Percentiles rank a stretch among this genome's conserved stretches.
Evolutionary conservation across 2,797 vertebrate species (phyloP).

Genomic region (Yasuhikotakia modesta): DNA sequence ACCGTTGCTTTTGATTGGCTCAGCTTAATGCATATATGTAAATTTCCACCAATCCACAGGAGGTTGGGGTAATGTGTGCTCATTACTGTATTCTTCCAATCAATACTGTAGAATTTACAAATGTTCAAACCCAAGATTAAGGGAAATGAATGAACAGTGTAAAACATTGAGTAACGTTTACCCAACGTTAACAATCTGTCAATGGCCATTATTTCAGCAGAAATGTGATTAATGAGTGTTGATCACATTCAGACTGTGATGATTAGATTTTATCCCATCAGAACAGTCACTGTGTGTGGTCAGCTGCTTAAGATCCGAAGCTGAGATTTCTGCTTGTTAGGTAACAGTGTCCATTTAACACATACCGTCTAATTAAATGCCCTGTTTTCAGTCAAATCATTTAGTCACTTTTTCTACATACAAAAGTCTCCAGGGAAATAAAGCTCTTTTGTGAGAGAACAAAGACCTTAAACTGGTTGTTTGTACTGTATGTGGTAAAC

Average conservation of each 20-base stretch:
- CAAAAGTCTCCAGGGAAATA: neutral
- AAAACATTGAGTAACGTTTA: neutral
- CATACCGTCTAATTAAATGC: neutral
- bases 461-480: neutral
- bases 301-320: neutral
- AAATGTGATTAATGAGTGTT: neutral
- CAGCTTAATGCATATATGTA: too few species aligned
- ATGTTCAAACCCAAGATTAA: neutral
- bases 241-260: neutral
- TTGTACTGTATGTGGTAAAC: neutral
- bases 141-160: neutral
- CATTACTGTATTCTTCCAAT: neutral
- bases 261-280: neutral
- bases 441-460: neutral
- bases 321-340: neutral
- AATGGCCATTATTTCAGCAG: neutral
- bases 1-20: too few species aligned
- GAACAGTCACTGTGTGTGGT: slow-evolving; percentile 15
- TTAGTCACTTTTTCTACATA: neutral
- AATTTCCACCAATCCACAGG: neutral
- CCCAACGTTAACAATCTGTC: neutral
- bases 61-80: neutral
- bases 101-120: neutral
- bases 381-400: neutral
- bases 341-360: neutral